These are phyloP conservation scores for Heliothis peltigera DNA, from an alignment of 2,888 invertebrate species.

Conservation along the genomic window DNA sequence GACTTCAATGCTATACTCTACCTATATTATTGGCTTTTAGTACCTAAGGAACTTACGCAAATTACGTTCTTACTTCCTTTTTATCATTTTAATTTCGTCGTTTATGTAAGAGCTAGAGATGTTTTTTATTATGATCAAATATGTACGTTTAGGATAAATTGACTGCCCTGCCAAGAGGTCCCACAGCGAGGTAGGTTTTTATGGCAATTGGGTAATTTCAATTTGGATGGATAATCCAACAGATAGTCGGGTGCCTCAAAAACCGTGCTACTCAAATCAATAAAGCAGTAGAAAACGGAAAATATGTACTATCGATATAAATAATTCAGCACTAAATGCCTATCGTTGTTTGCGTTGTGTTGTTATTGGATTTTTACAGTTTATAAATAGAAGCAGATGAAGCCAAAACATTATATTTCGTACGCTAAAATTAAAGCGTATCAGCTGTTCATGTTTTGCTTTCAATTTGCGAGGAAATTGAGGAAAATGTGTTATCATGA, in stretches of 20 bases:
- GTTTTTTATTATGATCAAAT: background rate
- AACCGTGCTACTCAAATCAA: background rate
- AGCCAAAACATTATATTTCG: conserved; percentile 40
- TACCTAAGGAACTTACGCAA: conserved; percentile 13
- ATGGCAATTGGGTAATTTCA: background rate
- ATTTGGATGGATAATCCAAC: background rate
- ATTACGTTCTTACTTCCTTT: conserved; percentile 7
- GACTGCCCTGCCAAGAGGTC: background rate
- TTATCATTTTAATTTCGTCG: conserved; percentile 1
- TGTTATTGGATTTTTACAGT: conserved; percentile 20
- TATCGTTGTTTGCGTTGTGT: conserved; percentile 11
- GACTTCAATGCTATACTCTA: background rate
- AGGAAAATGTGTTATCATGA: conserved; percentile 35
- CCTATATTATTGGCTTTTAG: conserved; percentile 1
- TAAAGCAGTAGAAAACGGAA: background rate
- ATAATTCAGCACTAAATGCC: conserved; percentile 18
- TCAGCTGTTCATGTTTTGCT: conserved; percentile 44
- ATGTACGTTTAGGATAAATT: background rate
- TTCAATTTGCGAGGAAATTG: conserved; percentile 27
- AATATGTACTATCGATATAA: background rate
- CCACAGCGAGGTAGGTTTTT: background rate
- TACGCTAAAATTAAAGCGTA: conserved; percentile 40
- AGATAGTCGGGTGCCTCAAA: background rate
- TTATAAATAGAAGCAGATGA: conserved; percentile 43
- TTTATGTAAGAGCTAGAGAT: background rate